Evolutionary conservation across 2,113 vertebrate genomes (phyloP).

Genomic region (Microcebus tavaratra): DNA sequence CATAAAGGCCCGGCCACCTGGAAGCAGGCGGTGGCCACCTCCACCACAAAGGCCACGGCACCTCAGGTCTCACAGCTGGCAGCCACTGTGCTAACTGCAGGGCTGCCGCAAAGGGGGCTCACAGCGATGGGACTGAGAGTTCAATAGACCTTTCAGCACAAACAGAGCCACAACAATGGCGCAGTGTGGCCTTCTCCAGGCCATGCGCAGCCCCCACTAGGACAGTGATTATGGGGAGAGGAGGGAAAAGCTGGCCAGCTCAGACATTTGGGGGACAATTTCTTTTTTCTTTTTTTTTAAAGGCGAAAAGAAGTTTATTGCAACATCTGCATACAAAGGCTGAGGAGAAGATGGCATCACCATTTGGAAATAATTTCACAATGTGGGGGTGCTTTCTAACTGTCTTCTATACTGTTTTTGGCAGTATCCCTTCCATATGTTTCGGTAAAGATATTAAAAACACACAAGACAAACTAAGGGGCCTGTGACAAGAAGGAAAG

Average conservation of each 20-base stretch:
- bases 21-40: background rate
- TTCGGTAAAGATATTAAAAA: background rate
- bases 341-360: too few relatives aligned
- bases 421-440: background rate
- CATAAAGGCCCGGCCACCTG: background rate
- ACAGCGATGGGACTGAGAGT: background rate
- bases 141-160: constrained; percentile 19
- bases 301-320: too few relatives aligned
- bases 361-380: background rate
- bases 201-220: background rate
- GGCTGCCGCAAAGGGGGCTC: background rate
- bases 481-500: background rate
- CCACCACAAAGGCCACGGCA: background rate
- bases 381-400: too few relatives aligned
- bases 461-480: background rate
- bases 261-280: background rate
- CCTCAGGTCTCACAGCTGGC: background rate
- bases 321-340: too few relatives aligned
- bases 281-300: too few relatives aligned
- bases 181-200: background rate
- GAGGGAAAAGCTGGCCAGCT: background rate
- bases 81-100: background rate
- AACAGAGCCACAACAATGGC: background rate
- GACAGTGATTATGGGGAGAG: background rate
- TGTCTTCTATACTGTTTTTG: too few relatives aligned